Evolutionary conservation across 2,113 vertebrate species (phyloP).

Genomic region (Phocoena sinus): DNA sequence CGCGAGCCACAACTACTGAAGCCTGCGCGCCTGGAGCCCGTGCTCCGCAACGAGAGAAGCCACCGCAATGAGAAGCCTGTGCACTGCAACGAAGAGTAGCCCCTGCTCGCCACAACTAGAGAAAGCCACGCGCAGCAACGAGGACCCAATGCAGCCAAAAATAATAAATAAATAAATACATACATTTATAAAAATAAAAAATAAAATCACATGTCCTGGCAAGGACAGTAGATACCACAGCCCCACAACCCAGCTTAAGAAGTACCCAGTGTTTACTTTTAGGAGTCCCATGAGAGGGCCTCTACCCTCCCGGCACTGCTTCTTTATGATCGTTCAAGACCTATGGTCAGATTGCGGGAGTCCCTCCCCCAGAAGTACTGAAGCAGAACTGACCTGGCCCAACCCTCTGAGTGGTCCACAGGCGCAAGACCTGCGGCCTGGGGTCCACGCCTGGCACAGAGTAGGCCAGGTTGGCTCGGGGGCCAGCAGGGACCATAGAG

Average conservation of each 20-base stretch:
- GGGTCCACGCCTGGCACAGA: neutral
- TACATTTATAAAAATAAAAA: too few relatives aligned
- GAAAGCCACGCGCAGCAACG: too few relatives aligned
- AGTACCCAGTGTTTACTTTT: neutral
- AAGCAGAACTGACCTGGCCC: neutral
- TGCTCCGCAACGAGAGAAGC: too few relatives aligned
- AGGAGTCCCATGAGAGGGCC: neutral
- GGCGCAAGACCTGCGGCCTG: too few relatives aligned
- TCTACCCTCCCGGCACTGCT: neutral
- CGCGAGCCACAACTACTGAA: too few relatives aligned
- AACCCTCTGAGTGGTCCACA: neutral
- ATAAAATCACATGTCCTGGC: accelerated
- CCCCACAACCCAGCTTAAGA: neutral
- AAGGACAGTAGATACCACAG: accelerated
- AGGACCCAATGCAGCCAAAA: too few relatives aligned
- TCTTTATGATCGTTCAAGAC: neutral
- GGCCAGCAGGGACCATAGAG: neutral
- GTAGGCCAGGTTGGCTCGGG: neutral
- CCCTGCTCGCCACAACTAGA: too few relatives aligned
- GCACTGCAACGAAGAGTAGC: too few relatives aligned
- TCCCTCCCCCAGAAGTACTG: neutral
- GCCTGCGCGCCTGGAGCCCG: too few relatives aligned
- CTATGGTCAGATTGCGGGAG: too few relatives aligned
- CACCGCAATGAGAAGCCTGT: too few relatives aligned
- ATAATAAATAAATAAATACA: too few relatives aligned